Evolutionary conservation across 2,113 vertebrate species (phyloP).

Genomic region (Mixornis gularis): DNA sequence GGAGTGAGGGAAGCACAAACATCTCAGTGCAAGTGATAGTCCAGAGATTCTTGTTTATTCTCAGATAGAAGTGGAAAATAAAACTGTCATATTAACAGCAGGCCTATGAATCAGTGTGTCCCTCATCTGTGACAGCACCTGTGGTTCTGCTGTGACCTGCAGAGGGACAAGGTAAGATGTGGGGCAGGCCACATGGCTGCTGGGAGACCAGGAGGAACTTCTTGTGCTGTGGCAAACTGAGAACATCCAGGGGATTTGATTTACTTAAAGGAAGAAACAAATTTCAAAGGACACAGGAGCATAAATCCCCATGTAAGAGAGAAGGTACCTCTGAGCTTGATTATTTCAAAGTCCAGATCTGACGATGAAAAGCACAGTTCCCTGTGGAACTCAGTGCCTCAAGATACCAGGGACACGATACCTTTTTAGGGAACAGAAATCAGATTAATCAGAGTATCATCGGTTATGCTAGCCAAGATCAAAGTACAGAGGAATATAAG

Average conservation of each 20-base stretch:
- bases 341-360: background rate
- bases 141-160: fast-evolving
- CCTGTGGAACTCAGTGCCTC: background rate
- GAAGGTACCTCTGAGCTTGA: background rate
- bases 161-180: background rate
- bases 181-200: background rate
- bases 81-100: background rate
- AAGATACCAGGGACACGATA: background rate
- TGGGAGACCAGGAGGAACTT: background rate
- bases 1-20: background rate
- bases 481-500: conserved; percentile 46
- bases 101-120: background rate
- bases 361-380: background rate
- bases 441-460: conserved; percentile 30
- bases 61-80: background rate
- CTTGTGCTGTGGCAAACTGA: background rate
- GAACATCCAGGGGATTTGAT: background rate
- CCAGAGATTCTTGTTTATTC: background rate
- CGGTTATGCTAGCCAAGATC: conserved; percentile 12
- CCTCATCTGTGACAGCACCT: background rate
- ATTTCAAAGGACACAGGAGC: background rate
- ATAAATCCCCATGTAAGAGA: background rate
- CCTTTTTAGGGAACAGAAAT: background rate
- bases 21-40: background rate
- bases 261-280: background rate